Conservation (phyloP, 2,888 invertebrate genomes). For the Thelaira solivaga region DNA sequence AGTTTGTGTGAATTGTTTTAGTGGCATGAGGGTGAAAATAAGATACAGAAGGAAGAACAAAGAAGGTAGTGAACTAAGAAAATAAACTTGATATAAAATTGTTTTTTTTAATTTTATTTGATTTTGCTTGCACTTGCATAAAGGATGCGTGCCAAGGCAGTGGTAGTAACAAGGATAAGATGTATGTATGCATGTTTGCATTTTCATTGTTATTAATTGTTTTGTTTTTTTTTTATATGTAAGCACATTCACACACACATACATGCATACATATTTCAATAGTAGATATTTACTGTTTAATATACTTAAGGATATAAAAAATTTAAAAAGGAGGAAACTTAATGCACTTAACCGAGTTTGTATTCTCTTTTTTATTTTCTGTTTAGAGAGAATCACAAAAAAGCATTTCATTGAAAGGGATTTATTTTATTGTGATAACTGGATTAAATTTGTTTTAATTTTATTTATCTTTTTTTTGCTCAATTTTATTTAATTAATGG, state of each 20-base stretch:
- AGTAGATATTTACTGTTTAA: too few relatives aligned
- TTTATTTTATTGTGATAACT: constrained; percentile 26
- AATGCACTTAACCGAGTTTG: neutral
- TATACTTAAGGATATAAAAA: neutral
- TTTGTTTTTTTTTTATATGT: neutral
- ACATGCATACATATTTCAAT: constrained; percentile 7
- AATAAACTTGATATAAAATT: too few relatives aligned
- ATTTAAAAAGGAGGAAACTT: constrained; percentile 9
- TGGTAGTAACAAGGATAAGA: constrained; percentile 57
- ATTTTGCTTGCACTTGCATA: constrained; percentile 54
- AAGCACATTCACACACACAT: neutral
- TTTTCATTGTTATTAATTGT: constrained; percentile 12
- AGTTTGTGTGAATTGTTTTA: too few relatives aligned
- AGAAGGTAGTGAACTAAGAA: neutral
- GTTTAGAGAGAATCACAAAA: constrained; percentile 5
- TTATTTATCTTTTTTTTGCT: neutral
- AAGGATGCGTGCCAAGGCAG: constrained; percentile 60
- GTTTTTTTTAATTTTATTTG: constrained; percentile 44
- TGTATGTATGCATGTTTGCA: neutral
- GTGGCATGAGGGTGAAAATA: constrained; percentile 17
- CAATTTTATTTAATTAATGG: neutral
- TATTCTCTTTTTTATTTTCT: neutral
- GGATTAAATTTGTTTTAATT: neutral
- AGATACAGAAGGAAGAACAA: neutral
- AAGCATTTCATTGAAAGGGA: neutral